Evolutionary conservation across 2,888 invertebrate genomes (phyloP).

Genomic region (Cremastinae sp.): DNA sequence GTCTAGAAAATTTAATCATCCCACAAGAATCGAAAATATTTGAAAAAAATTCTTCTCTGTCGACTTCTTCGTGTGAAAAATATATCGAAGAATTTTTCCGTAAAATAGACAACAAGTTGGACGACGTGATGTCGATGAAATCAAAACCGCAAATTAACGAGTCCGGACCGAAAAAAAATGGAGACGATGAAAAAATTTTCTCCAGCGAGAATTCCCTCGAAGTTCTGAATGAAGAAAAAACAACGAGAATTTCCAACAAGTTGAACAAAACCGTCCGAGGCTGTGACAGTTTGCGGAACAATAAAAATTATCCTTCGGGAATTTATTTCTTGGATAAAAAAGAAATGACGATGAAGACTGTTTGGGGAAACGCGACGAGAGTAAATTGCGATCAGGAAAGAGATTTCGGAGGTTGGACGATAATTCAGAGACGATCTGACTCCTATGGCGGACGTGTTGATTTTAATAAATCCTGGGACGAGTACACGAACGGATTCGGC

Average conservation of each 20-base stretch:
- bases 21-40: background rate
- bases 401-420: conserved; percentile 82
- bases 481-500: conserved; percentile 84
- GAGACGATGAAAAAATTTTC: background rate
- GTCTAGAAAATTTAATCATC: conserved; percentile 24
- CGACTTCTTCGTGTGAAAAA: background rate
- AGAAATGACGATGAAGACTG: conserved; percentile 57
- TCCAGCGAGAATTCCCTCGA: background rate
- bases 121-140: background rate
- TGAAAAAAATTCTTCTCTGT: background rate
- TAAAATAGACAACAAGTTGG: conserved; percentile 16
- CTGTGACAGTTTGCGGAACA: conserved; percentile 78
- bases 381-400: conserved; percentile 81
- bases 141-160: background rate
- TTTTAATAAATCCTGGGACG: conserved; percentile 83
- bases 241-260: background rate
- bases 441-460: conserved; percentile 78
- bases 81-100: conserved; percentile 8
- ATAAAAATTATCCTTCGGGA: conserved; percentile 77
- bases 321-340: conserved; percentile 76
- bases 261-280: conserved; percentile 61
- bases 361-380: conserved; percentile 78
- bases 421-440: conserved; percentile 81
- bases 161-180: background rate
- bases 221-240: background rate